Evolutionary conservation across 1,140 invertebrate genomes (phyloP), one percentile per base, ranked within the genome.

Genomic region (Samia ricini): DNA sequence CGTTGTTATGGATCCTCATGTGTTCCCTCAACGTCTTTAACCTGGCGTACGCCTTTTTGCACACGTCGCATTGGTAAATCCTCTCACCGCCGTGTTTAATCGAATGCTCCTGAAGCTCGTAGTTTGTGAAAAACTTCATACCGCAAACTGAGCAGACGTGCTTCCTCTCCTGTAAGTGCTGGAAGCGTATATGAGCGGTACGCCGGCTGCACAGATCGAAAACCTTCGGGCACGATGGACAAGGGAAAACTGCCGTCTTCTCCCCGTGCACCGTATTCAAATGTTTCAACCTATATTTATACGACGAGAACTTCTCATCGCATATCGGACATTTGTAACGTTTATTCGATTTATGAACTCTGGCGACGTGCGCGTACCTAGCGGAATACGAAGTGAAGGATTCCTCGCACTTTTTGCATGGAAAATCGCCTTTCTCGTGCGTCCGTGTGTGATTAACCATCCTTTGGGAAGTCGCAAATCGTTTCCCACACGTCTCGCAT

Each of bases 11-110:
- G 49, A 89, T 90, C 29, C 81, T 71, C 73, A 92, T 91, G 64
- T 93, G 93, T 18, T 91, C 91, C 19, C 91, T 78, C 5, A 93
- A 56, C 0, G 91, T 92, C 52, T 91, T 92, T 51, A 91, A 82
- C 20, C 91, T 90, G 1, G 88, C 74, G 50, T 92, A 92, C 0
- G 90, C 88, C 63, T 92, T 93, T 49, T 91, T 91, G 57, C 92
- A 91, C 5, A 87, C 81, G 55, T 91, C 83, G 60, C 90, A 91
- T 42, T 88, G 81, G 60, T 85, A 88, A 54, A 87, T 88, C 60
- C 82, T 80, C 20, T 85, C 84, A 1, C 86, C 87, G 5, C 79
- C 81, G 42, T 90, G 88, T 26, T 86, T 88, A 1, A 89, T 75
- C 2, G 77, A 83, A 68, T 90, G 88, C 42, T 86, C 84, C 6